Evolutionary conservation across 2,797 vertebrate genomes (phyloP).

Genomic region (Psittacula echo): DNA sequence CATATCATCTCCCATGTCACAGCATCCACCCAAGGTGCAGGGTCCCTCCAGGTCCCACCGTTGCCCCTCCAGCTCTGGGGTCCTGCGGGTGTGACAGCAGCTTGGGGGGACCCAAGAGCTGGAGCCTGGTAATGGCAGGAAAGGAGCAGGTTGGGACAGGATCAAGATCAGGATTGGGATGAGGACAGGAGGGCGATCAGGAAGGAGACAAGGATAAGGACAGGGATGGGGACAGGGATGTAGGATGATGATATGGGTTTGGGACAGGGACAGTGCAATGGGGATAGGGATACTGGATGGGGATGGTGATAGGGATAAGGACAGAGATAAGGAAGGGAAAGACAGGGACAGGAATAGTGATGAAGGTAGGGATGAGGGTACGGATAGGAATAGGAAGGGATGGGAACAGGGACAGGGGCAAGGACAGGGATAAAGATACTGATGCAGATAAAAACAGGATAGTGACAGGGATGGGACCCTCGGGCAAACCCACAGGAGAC

Average conservation of each 20-base stretch:
- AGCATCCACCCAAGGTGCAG: background rate
- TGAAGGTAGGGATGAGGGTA: background rate
- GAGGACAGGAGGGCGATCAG: background rate
- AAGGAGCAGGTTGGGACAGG: background rate
- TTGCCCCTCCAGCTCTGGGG: background rate
- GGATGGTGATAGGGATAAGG: background rate
- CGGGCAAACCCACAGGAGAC: background rate
- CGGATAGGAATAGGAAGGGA: background rate
- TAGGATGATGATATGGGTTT: background rate
- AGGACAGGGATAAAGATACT: background rate
- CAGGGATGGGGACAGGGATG: background rate
- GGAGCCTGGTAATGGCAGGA: background rate
- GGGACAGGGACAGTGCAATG: background rate
- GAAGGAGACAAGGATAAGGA: background rate
- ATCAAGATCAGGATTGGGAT: background rate
- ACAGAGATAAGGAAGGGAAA: background rate
- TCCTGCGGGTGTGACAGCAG: background rate
- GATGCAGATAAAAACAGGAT: background rate
- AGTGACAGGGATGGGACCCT: background rate
- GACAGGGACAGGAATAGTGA: background rate
- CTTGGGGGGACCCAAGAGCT: background rate
- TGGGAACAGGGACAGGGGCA: background rate
- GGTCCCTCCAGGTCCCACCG: no score
- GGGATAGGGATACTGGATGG: background rate
- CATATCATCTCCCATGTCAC: background rate